Base-by-base conservation (phyloP, 1,140 invertebrate genomes). In the Drosophila mojavensis region DNA sequence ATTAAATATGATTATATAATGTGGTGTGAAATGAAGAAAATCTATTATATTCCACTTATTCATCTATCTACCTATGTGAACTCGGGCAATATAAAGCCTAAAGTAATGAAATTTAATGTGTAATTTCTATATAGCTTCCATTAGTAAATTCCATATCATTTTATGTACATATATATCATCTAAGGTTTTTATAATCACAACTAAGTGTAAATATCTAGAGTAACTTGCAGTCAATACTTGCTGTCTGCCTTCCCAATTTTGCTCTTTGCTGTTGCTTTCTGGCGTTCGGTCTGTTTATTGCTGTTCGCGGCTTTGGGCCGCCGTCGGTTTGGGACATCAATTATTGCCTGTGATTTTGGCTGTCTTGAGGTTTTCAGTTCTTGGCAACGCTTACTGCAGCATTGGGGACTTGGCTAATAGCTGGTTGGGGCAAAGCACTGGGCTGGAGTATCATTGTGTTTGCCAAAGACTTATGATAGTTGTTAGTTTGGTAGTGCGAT, bases 291-390 rank as follows among this genome's bases (percentile, higher is more conserved):
- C 66, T 71, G 69, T 70, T 85, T 85, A 85, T 85, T 78, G 81
- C 81, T 75, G 81, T 84, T 84, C 65, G 73, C 69, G 65, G 68
- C 77, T 84, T 80, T 68, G 69, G 62, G 69, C 66, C 26, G 36
- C 63, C 65, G 55, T 60, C 30, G 62, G 62, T 51, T 39, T 63
- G 48, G 76, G 78, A 78, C 81, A 81, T 85, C 81, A 81, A 86
- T 85, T 85, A 81, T 69, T 70, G 78, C 63, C 77, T 75, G 74
- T 85, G 70, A 76, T 78, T 75, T 72, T 78, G 82, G 60, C 75
- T 79, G 75, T 66, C 75, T 81, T 58, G 63, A 33, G 73, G 53
- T 73, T 74, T 74, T 70, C 54, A 48, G 53, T 66, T 68, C 51
- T 53, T 55, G 66, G 59, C 50, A 56, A 13, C 33, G 55, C 41